Base-by-base conservation (phyloP, 2,888 invertebrate genomes). In the Synanthedon formicaeformis region DNA sequence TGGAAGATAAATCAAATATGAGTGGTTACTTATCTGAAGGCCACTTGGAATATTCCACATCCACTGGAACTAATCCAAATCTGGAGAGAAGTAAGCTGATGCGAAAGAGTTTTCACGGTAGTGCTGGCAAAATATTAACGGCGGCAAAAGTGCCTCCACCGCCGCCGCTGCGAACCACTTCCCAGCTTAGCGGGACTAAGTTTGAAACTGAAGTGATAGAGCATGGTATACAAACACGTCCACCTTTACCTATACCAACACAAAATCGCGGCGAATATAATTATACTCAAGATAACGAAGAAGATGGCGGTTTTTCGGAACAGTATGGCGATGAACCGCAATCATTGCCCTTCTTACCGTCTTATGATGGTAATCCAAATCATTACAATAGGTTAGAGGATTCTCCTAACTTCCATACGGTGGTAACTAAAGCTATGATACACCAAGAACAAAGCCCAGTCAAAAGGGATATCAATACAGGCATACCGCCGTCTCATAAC, bases 1-100 rank as follows among this genome's bases (percentile, higher is more conserved):
- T 75, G 41, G 91, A 91, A 13, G 90, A 89, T 45, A 89, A 90
- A 61, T 77, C 82, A 4, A 89, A 89, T 57, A 78, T 93, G 64
- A 94, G 93, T 65, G 96, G 96, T 5, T 96, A 96, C 71, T 84
- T 96, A 58, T 95, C 95, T 0, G 96, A 96, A 77, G 96, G 96
- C 0, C 95, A 96, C 74, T 86, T 96, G 55, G 96, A 96, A 65
- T 94, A 92, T 67, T 88, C 90, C 18, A 90, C 89, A 40, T 88
- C 90, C 13, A 86, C 83, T 55, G 90, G 89, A 40, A 91, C 92
- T 40, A 94, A 95, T 77, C 94, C 95, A 0, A 95, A 95, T 73
- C 88, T 96, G 53, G 95, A 96, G 72, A 90, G 94, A 58, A 95
- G 95, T 76, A 94, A 94, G 67, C 83, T 96, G 55, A 96, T 96